Evolutionary conservation across 2,888 invertebrate genomes (phyloP), one percentile per base, ranked within the genome.

Genomic region (Blomia tropicalis): DNA sequence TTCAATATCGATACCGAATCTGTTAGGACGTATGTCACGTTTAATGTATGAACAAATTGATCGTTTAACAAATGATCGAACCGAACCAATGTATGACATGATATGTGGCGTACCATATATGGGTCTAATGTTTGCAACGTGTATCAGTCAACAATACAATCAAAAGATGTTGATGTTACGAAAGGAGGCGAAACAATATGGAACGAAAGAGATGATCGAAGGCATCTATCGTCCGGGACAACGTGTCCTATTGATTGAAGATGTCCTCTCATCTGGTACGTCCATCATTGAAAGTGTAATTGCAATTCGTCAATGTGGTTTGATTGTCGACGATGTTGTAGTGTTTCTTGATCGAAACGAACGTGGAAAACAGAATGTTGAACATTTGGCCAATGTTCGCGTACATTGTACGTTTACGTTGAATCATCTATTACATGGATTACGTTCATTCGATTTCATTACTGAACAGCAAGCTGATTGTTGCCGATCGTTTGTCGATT

Each of bases 41-140:
- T n/a, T n/a, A n/a, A n/a, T n/a, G n/a, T n/a, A n/a, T n/a, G n/a
- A n/a, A n/a, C n/a, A n/a, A n/a, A n/a, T n/a, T n/a, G n/a, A n/a
- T n/a, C n/a, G n/a, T n/a, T n/a, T n/a, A n/a, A n/a, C n/a, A n/a
- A n/a, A n/a, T n/a, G n/a, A n/a, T n/a, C n/a, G n/a, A n/a, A n/a
- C n/a, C n/a, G n/a, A n/a, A n/a, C n/a, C n/a, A n/a, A n/a, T n/a
- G n/a, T n/a, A n/a, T 53, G 80, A 85, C 68, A 81, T 85, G 68
- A 75, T 95, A 14, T 95, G 95, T 74, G 95, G 95, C 1, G 93
- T 95, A 0, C 96, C 98, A 0, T 96, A 96, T 70, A 95, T 95
- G 1, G 96, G 96, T 1, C 75, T 98, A 59, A 95, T 96, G 0
- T 80, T 98, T 63, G 92, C 95, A 0, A 90, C 93, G 41, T 59